Evolutionary conservation across 2,797 vertebrate genomes (phyloP).

Genomic region (Alcedo atthis): DNA sequence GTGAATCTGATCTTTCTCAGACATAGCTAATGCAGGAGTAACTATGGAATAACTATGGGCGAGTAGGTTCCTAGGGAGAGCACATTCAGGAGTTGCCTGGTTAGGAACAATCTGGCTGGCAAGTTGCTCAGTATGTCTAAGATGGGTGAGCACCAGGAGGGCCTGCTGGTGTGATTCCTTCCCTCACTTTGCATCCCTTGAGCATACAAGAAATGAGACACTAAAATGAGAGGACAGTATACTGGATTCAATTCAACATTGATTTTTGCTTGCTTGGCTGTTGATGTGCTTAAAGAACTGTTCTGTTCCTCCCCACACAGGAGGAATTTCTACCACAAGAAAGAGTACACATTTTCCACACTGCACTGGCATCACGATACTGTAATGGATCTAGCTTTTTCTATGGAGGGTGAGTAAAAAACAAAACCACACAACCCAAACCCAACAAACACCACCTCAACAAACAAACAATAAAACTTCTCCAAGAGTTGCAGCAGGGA

Average conservation of each 20-base stretch:
- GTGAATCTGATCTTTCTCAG: not conserved
- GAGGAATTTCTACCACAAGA: slow-evolving; percentile 90
- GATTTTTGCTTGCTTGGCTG: not conserved
- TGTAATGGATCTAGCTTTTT: slow-evolving; percentile 90
- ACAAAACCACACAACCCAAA: not conserved
- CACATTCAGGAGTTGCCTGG: rapidly evolving
- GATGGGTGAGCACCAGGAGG: not conserved
- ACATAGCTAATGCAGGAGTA: not conserved
- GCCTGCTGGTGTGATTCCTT: not conserved
- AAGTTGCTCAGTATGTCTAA: not conserved
- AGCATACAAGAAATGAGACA: not conserved
- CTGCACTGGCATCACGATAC: slow-evolving; percentile 92
- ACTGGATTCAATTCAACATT: not conserved
- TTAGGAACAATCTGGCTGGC: not conserved
- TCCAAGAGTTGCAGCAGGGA: not conserved
- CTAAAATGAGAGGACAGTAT: not conserved
- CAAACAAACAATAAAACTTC: not conserved
- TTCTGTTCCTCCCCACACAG: slow-evolving; percentile 58
- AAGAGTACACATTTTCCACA: slow-evolving; percentile 88
- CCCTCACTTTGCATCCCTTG: not conserved
- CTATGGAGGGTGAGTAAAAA: slow-evolving; percentile 84
- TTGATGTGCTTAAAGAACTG: not conserved
- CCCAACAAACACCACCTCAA: too few relatives aligned
- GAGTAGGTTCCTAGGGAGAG: not conserved
- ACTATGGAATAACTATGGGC: not conserved